Conservation (phyloP, 2,888 invertebrate species). For the Oscheius myriophilus region DNA sequence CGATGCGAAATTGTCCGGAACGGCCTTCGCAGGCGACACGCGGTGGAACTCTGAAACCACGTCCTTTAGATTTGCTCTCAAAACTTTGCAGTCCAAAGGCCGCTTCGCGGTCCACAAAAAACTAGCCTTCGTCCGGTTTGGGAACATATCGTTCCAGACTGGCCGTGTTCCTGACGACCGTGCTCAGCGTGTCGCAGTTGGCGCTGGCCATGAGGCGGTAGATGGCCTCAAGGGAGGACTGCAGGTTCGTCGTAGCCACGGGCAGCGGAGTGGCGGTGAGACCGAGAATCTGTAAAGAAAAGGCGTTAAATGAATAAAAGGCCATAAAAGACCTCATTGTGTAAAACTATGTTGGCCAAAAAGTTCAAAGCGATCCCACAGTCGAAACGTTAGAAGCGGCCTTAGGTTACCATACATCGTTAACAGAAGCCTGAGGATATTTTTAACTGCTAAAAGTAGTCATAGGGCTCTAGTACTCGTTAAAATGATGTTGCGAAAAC, state of each 20-base stretch:
- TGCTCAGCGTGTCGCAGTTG: slow-evolving; percentile 37
- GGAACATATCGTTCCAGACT: slow-evolving; percentile 37
- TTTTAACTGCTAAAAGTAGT: no score
- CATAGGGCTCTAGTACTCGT: no score
- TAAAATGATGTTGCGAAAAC: no score
- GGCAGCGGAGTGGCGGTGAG: slow-evolving; percentile 24
- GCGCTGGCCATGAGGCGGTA: slow-evolving; percentile 39
- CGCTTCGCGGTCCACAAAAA: no score
- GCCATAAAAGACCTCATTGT: no score
- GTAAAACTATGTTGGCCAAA: slow-evolving; percentile 20
- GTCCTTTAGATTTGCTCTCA: neutral
- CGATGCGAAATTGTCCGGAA: no score
- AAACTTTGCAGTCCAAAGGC: no score
- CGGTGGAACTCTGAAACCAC: neutral
- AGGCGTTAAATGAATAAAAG: neutral
- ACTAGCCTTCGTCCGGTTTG: slow-evolving; percentile 45
- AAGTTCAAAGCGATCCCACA: slow-evolving; percentile 40
- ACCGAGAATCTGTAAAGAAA: slow-evolving; percentile 23
- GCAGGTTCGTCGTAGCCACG: neutral
- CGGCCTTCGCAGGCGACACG: no score
- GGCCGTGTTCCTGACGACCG: slow-evolving; percentile 34
- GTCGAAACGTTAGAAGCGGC: no score
- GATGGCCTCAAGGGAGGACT: slow-evolving; percentile 21
- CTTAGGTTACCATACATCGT: no score
- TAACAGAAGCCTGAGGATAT: no score